Conservation (phyloP, 2,888 invertebrate genomes). For the Tetanocera ferruginea region DNA sequence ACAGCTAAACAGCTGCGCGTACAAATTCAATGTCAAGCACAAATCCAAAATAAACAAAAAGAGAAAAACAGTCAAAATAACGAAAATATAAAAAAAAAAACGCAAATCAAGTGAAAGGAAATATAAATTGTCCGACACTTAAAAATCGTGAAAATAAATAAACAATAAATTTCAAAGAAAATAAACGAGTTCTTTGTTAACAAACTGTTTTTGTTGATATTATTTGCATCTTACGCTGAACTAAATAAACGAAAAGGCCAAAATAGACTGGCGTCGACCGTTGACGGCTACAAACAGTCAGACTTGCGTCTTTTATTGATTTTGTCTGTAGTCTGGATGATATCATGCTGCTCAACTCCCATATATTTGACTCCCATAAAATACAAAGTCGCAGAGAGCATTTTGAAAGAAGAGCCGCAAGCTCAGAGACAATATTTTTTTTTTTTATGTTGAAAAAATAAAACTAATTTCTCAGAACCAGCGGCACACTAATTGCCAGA, state of each 20-base stretch:
- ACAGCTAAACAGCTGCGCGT: conserved; percentile 57
- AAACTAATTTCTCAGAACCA: too few relatives aligned
- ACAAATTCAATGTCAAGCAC: neutral
- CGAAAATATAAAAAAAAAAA: neutral
- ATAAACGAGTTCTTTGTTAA: neutral
- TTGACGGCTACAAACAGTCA: conserved; percentile 7
- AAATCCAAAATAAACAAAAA: conserved; percentile 17
- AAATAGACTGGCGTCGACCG: conserved; percentile 18
- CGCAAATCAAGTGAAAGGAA: neutral
- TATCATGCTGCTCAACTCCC: neutral
- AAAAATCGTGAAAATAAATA: neutral
- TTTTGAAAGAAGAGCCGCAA: too few relatives aligned
- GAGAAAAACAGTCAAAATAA: neutral
- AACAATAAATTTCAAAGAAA: conserved; percentile 19
- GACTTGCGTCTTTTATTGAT: conserved; percentile 28
- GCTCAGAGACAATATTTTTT: too few relatives aligned
- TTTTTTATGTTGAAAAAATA: too few relatives aligned
- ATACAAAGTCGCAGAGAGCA: too few relatives aligned
- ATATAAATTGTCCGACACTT: conserved; percentile 6
- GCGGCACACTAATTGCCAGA: too few relatives aligned
- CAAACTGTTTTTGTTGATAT: neutral
- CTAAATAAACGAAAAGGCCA: neutral
- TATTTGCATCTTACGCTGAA: neutral
- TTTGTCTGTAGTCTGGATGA: conserved; percentile 22
- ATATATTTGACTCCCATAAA: too few relatives aligned